Evolutionary conservation across 2,888 invertebrate genomes (phyloP), one percentile per base, ranked within the genome.

Genomic region (Chouioia cunea): DNA sequence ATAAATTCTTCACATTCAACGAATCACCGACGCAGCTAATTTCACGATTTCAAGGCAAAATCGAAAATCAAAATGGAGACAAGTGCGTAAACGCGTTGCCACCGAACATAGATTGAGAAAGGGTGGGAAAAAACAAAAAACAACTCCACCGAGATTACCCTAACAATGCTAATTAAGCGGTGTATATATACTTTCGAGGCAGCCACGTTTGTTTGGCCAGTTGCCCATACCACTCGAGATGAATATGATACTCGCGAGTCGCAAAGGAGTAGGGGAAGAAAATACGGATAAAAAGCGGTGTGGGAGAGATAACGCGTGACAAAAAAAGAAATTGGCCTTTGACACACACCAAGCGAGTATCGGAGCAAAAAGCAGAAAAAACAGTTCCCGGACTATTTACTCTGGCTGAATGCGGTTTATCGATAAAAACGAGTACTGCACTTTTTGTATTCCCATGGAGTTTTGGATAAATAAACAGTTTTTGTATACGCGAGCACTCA

Each of bases 101-200:
- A 36, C 6, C 36, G 23, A 54, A 54, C 27, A n/a, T 16, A 36
- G 43, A n/a, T n/a, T 16, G 36, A 18, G 20, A 63, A 47, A 44
- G 18, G 2, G 14, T 20, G 10, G 36, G 59, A 18, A 44, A 53
- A 59, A 50, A 10, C n/a, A 54, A 54, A 27, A 27, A 8, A 36
- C 56, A n/a, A 56, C 52, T 36, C 63, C 43, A 52, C 48, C 36
- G 54, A 56, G 59, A 64, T 64, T 58, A 58, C 54, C 64, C 22
- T 48, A 69, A 69, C 69, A 69, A 69, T 58, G 69, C 64, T 69
- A 69, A 69, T 69, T 63, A 60, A 64, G 69, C 43, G 52, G 36
- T 58, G 54, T 69, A 58, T 69, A 69, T 69, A 20, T 43, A 8
- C 20, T 52, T 50, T 60, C 43, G n/a, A 54, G 18, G 15, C 27